Conservation (phyloP, 2,113 vertebrate genomes). For the Hucho hucho region DNA sequence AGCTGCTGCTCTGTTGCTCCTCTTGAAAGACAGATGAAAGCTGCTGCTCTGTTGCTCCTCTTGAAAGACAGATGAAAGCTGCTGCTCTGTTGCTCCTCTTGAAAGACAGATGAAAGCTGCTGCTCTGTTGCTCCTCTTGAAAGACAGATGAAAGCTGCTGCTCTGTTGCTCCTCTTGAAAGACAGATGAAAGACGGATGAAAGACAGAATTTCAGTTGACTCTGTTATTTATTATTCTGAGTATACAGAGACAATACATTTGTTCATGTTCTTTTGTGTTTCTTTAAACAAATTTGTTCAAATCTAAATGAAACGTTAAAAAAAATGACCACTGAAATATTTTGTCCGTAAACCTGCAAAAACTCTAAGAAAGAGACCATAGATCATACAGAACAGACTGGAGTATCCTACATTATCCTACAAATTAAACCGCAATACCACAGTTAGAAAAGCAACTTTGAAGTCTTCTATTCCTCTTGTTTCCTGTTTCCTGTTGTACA, state of each 20-base stretch:
- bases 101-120: no score
- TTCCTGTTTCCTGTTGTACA: slow-evolving; percentile 60
- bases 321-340: slow-evolving; percentile 94
- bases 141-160: no score
- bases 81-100: no score
- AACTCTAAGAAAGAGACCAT: slow-evolving; percentile 98
- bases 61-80: slow-evolving; percentile 8
- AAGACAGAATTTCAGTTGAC: slow-evolving; percentile 78
- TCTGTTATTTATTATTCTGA: slow-evolving; percentile 94
- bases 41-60: no score
- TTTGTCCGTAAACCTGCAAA: slow-evolving; percentile 98
- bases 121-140: no score
- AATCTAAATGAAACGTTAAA: slow-evolving; percentile 97
- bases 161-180: no score
- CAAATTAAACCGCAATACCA: slow-evolving; percentile 86
- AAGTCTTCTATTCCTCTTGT: slow-evolving; percentile 83
- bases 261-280: slow-evolving; percentile 89
- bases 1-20: no score
- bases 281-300: slow-evolving; percentile 93
- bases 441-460: slow-evolving; percentile 90
- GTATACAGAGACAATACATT: slow-evolving; percentile 86
- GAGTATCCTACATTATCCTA: slow-evolving; percentile 86
- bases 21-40: no score
- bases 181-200: background rate
- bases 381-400: slow-evolving; percentile 93